phyloP scores from a whole-genome alignment of 1,140 invertebrate species.

The Drosophila pruinosa region DNA sequence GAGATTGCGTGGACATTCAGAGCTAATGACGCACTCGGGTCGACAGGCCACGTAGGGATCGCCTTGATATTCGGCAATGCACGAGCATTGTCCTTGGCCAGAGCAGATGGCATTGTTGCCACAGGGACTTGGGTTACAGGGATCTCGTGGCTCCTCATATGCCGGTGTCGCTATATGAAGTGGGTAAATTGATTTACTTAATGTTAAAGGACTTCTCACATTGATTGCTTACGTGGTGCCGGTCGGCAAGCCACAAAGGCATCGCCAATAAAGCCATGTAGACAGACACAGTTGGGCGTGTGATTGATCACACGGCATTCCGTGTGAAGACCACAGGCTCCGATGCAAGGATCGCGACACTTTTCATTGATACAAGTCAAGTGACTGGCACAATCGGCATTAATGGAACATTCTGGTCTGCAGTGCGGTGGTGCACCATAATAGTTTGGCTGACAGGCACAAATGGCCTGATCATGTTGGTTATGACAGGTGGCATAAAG shows the following conservation, averaged over 20 bases:
- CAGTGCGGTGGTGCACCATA: conserved; percentile 90
- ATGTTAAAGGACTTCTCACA: not conserved
- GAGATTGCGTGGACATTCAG: conserved; percentile 89
- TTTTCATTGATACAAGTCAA: conserved; percentile 88
- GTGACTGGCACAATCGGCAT: conserved; percentile 89
- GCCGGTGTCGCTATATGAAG: conserved; percentile 44
- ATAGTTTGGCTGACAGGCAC: conserved; percentile 89
- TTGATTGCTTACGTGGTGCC: conserved; percentile 73
- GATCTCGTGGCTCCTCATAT: conserved; percentile 84
- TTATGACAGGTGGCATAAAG: conserved; percentile 90
- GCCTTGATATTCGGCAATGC: conserved; percentile 86
- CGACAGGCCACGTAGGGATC: conserved; percentile 88
- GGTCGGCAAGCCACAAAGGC: conserved; percentile 88
- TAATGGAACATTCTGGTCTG: conserved; percentile 89
- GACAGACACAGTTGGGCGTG: conserved; percentile 91
- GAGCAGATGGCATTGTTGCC: conserved; percentile 88
- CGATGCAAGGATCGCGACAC: conserved; percentile 89
- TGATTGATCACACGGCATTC: conserved; percentile 92
- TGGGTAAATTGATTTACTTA: conserved; percentile 52
- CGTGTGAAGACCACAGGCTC: conserved; percentile 91
- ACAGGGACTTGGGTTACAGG: conserved; percentile 82
- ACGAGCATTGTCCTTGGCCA: conserved; percentile 88
- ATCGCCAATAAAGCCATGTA: conserved; percentile 89
- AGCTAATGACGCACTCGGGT: conserved; percentile 92
- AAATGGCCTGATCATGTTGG: conserved; percentile 87